A percentile compares a stretch with the other conserved stretches of the same genome.
These are phyloP conservation scores for Muscicapa striata DNA, from an alignment of 2,797 vertebrate species.

Conservation along the genomic window DNA sequence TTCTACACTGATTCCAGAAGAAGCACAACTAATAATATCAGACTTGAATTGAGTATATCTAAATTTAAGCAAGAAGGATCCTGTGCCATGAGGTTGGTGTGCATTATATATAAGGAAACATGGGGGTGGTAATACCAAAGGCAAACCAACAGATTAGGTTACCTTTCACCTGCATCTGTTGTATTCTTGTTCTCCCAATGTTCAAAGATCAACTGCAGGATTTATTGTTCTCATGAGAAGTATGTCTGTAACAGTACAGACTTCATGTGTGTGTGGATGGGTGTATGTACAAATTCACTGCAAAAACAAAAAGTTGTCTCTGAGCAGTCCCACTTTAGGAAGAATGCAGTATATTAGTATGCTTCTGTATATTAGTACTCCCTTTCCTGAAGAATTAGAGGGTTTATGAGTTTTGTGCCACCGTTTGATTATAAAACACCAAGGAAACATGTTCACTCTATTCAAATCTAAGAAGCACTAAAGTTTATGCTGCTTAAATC, in stretches of 20 bases:
- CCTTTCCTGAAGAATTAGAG: background rate
- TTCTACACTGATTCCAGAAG: background rate
- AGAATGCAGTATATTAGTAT: background rate
- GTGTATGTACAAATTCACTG: background rate
- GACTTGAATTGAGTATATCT: background rate
- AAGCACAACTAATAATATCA: background rate
- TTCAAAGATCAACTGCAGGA: background rate
- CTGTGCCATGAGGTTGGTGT: background rate
- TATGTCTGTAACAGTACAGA: background rate
- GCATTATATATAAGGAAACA: background rate
- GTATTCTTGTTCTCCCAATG: background rate
- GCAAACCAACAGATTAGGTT: background rate
- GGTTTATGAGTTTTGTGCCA: background rate
- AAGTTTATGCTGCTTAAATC: constrained; percentile 66
- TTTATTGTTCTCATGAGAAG: background rate
- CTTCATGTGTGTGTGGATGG: no score
- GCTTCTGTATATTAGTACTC: background rate
- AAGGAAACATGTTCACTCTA: constrained; percentile 15
- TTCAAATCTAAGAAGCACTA: constrained; percentile 23
- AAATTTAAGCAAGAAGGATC: background rate
- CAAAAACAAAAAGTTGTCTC: background rate
- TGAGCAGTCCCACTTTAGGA: background rate
- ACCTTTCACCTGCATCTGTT: background rate
- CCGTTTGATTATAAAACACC: constrained; percentile 40
- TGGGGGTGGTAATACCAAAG: background rate